phyloP scores from a whole-genome alignment of 2,797 vertebrate species.

The Argyrosomus regius region DNA sequence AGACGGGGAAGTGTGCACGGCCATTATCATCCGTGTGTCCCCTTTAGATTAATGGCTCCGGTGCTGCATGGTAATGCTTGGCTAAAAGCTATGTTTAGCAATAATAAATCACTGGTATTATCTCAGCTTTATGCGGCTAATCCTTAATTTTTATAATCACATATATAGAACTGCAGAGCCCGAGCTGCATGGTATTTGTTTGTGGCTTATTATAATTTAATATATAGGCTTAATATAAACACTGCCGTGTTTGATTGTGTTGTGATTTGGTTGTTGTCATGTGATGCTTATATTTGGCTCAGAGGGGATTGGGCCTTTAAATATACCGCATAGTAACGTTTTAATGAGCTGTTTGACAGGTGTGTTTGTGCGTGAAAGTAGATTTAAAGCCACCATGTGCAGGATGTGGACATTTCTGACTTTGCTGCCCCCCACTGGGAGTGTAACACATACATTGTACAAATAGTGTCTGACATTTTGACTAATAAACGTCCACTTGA shows the following conservation, averaged over 20 bases:
- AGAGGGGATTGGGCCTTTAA: not conserved
- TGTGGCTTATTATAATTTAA: not conserved
- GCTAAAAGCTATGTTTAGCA: slow-evolving; percentile 1
- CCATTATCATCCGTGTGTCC: not conserved
- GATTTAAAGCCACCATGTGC: not conserved
- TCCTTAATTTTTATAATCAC: not conserved
- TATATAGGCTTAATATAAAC: not conserved
- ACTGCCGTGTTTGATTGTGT: not conserved
- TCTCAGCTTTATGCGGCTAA: not conserved
- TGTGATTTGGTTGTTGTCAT: not conserved
- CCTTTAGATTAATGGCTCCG: not conserved
- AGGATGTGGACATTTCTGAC: not conserved
- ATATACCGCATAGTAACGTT: not conserved
- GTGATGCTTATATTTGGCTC: not conserved
- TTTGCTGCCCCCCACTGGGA: not conserved
- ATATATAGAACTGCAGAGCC: not conserved
- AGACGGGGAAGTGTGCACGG: not conserved
- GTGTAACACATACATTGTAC: no score
- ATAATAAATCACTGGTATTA: slow-evolving; percentile 1
- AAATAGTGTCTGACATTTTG: no score
- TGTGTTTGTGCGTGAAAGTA: not conserved
- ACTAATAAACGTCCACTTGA: no score
- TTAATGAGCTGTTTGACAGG: not conserved
- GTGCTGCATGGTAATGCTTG: not conserved
- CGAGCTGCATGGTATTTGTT: not conserved